Evolutionary conservation across 1,140 invertebrate genomes (phyloP).

Genomic region (Macrobrachium nipponense): DNA sequence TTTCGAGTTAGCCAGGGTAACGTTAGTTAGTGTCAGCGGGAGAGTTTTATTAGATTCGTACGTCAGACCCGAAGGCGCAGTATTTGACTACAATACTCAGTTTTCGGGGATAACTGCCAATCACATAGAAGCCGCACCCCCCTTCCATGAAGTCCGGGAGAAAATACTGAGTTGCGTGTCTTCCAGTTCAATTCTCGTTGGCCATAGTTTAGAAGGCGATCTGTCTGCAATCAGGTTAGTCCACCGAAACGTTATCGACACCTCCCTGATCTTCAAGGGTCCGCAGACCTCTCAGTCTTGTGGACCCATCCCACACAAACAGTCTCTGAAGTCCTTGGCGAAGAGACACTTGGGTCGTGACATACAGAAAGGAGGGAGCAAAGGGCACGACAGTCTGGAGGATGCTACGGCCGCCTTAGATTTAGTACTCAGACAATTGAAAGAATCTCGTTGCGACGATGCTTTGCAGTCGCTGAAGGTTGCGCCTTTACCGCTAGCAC

Average conservation of each 20-base stretch:
- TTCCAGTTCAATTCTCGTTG: conserved; percentile 73
- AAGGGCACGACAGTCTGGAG: conserved; percentile 88
- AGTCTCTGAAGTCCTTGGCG: conserved; percentile 82
- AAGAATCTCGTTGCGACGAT: conserved; percentile 44
- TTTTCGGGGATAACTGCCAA: conserved; percentile 69
- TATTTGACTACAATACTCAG: conserved; percentile 90
- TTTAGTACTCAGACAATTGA: conserved; percentile 75
- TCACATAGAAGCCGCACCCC: conserved; percentile 67
- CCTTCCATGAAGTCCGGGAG: conserved; percentile 71
- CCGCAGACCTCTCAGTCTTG: conserved; percentile 82
- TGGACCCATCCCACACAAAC: conserved; percentile 79
- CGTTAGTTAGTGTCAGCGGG: conserved; percentile 80
- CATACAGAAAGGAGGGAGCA: conserved; percentile 77
- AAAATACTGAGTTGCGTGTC: conserved; percentile 70
- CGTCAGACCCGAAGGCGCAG: conserved; percentile 79
- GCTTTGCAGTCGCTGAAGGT: conserved; percentile 4
- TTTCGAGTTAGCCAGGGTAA: conserved; percentile 85
- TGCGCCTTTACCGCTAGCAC: conserved; percentile 44
- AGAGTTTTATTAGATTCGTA: conserved; percentile 81
- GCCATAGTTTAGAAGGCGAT: conserved; percentile 75
- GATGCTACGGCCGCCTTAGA: conserved; percentile 88
- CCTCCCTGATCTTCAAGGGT: conserved; percentile 78
- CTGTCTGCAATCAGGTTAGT: conserved; percentile 76
- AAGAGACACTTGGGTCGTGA: conserved; percentile 77
- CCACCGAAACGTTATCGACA: conserved; percentile 92